Conservation (phyloP, 2,888 invertebrate genomes). For the Sphaeridia pumilis region DNA sequence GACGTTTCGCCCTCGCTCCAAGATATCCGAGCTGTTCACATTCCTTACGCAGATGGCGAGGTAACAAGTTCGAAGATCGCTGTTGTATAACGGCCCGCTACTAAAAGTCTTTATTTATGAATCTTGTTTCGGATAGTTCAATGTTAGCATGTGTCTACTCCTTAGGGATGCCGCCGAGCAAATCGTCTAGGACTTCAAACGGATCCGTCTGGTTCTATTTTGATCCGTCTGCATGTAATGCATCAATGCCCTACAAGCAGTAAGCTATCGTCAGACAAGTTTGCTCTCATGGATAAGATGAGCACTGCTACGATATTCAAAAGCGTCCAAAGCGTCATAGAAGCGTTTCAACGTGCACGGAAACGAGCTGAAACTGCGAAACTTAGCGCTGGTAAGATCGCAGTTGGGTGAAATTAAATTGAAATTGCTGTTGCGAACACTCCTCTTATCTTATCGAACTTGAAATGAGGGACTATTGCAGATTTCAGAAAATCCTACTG, state of each 20-base stretch:
- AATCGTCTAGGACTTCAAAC: conserved; percentile 32
- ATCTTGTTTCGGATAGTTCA: neutral
- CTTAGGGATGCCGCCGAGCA: conserved; percentile 22
- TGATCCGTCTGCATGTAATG: conserved; percentile 24
- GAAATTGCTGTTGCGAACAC: too few species aligned
- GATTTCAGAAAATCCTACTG: too few species aligned
- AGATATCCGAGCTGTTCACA: conserved; percentile 28
- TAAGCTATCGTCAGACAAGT: conserved; percentile 11
- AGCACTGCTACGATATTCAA: conserved; percentile 31
- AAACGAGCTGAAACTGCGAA: conserved; percentile 26
- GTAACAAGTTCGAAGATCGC: neutral
- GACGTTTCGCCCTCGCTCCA: conserved; percentile 29
- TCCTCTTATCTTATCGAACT: too few species aligned
- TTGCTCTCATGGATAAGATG: conserved; percentile 32
- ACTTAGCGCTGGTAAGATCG: conserved; percentile 1
- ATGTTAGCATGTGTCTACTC: neutral
- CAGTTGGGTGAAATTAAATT: too few species aligned
- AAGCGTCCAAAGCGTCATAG: conserved; percentile 34
- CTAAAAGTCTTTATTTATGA: neutral
- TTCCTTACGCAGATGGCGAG: conserved; percentile 18
- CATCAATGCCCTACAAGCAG: conserved; percentile 20
- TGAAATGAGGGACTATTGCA: too few species aligned
- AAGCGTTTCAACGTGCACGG: conserved; percentile 33
- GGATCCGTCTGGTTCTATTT: conserved; percentile 25
- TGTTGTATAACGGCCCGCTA: neutral